phyloP scores from a whole-genome alignment of 2,888 invertebrate species.

The Chrysomela aeneicollis region DNA sequence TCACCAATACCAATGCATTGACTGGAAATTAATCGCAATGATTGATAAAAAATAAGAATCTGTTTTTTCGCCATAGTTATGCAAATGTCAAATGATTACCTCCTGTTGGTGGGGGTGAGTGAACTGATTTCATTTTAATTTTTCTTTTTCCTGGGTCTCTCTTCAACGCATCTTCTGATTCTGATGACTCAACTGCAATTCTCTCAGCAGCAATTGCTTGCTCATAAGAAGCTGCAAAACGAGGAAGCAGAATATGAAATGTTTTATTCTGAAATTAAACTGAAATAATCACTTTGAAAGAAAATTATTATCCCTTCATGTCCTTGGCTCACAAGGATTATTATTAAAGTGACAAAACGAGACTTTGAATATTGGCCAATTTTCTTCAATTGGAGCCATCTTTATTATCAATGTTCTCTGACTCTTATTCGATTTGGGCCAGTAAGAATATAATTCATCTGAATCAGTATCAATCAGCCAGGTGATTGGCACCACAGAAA shows the following conservation, averaged over 20 bases:
- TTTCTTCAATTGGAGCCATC: slow-evolving; percentile 6
- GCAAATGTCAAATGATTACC: no score
- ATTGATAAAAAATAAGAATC: no score
- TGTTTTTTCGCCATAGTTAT: no score
- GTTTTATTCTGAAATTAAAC: no score
- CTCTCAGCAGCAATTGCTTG: slow-evolving; percentile 2
- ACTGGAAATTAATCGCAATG: no score
- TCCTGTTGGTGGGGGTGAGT: slow-evolving; percentile 1
- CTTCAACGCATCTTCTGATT: slow-evolving; percentile 9
- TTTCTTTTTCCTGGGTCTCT: slow-evolving; percentile 4
- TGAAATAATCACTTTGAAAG: no score
- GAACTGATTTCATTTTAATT: slow-evolving; percentile 5
- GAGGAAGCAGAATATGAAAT: no score
- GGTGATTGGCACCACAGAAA: slow-evolving; percentile 6
- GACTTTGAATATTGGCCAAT: slow-evolving; percentile 11
- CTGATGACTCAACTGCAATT: slow-evolving; percentile 8
- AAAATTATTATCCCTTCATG: no score
- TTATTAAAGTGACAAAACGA: no score
- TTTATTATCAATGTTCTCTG: slow-evolving; percentile 5
- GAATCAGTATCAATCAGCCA: slow-evolving; percentile 4
- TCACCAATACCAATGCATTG: no score
- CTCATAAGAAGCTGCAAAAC: background rate
- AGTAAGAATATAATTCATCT: slow-evolving; percentile 9
- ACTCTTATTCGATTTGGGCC: background rate
- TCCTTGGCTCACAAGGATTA: no score